phyloP scores from a whole-genome alignment of 2,797 vertebrate genomes.

The Columba guinea region DNA sequence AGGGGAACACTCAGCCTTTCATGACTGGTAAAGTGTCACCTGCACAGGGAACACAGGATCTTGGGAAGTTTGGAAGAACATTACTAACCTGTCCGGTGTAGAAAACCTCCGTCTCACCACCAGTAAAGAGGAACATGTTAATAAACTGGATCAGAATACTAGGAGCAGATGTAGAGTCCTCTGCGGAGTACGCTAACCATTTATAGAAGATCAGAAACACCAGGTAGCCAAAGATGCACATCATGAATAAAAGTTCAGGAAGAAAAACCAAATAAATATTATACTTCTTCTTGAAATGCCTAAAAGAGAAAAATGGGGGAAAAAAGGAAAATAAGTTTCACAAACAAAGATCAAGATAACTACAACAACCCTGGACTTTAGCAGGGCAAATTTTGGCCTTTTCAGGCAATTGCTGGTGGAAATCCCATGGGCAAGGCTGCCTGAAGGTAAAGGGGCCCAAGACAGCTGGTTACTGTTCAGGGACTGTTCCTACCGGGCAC shows the following conservation, averaged over 20 bases:
- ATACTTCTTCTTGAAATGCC: constrained; percentile 90
- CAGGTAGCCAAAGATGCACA: constrained; percentile 95
- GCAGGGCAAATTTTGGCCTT: too few species aligned
- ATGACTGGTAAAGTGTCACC: not conserved
- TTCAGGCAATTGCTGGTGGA: too few species aligned
- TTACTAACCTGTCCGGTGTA: constrained; percentile 87
- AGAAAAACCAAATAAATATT: constrained; percentile 91
- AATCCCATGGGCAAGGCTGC: too few species aligned
- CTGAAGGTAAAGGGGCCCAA: too few species aligned
- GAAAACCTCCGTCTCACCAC: constrained; percentile 66
- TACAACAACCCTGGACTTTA: too few species aligned
- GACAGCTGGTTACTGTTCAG: too few species aligned
- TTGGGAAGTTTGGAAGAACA: not conserved
- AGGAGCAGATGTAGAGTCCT: constrained; percentile 85
- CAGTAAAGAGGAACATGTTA: constrained; percentile 93
- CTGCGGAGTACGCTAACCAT: constrained; percentile 86
- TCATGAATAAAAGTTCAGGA: constrained; percentile 92
- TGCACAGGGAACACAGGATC: not conserved
- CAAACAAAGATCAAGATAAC: not conserved
- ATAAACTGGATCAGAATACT: constrained; percentile 97
- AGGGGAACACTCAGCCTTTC: not conserved
- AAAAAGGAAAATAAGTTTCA: not conserved
- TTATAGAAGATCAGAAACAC: constrained; percentile 95
- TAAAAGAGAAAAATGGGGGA: constrained; percentile 27
- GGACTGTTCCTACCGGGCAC: too few species aligned